phyloP scores from a whole-genome alignment of 2,797 vertebrate genomes.

The Fistularia tabacaria region DNA sequence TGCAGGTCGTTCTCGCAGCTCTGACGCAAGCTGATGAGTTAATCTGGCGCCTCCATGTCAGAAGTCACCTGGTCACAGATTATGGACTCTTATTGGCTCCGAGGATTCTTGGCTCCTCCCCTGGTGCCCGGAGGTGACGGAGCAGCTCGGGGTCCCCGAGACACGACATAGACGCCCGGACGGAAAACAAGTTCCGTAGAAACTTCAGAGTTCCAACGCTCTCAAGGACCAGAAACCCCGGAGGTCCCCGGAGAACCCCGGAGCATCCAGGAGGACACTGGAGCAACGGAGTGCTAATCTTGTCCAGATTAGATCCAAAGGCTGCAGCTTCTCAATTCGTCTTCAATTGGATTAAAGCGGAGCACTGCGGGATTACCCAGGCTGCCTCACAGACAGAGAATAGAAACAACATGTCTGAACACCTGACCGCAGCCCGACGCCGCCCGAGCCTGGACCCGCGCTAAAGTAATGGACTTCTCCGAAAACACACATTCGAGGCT shows the following conservation, averaged over 20 bases:
- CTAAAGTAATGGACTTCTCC: not conserved
- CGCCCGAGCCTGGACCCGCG: not conserved
- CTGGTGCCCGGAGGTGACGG: conserved; percentile 16
- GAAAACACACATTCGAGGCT: too few relatives aligned
- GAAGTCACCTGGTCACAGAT: conserved; percentile 7
- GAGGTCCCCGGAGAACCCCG: not conserved
- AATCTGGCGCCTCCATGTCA: too few relatives aligned
- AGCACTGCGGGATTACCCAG: conserved; percentile 18
- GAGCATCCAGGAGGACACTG: not conserved
- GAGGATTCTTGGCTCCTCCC: conserved; percentile 31
- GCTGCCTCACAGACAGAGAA: conserved; percentile 13
- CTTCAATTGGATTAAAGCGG: conserved; percentile 56
- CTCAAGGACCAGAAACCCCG: not conserved
- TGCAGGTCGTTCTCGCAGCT: too few relatives aligned
- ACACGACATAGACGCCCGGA: not conserved
- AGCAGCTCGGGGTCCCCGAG: conserved; percentile 23
- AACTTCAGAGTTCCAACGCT: not conserved
- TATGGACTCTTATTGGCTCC: conserved; percentile 50
- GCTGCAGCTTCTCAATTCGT: conserved; percentile 2
- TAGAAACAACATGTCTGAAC: conserved; percentile 23
- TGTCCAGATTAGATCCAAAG: conserved; percentile 4
- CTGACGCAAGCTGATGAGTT: too few relatives aligned
- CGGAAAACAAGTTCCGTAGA: not conserved
- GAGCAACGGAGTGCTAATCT: not conserved
- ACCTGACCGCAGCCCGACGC: not conserved